Percentiles rank a stretch among this genome's conserved stretches.
These are phyloP conservation scores for Pempheris klunzingeri DNA, from an alignment of 2,797 vertebrate genomes.

Conservation along the genomic window DNA sequence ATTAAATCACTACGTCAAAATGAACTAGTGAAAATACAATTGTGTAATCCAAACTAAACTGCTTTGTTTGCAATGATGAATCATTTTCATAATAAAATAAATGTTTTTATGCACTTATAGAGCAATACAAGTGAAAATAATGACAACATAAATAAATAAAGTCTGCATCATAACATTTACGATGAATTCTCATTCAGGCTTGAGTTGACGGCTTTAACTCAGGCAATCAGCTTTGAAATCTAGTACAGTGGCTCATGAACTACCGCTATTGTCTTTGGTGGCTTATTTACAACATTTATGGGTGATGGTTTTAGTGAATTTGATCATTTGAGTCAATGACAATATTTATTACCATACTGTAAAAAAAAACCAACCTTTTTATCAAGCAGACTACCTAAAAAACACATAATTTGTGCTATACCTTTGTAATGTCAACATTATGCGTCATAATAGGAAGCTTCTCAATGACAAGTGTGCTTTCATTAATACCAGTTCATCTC, in stretches of 20 bases:
- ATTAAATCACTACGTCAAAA: not conserved
- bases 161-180: not conserved
- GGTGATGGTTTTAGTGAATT: not conserved
- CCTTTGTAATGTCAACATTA: not conserved
- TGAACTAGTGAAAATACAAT: not conserved
- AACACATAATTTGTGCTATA: not conserved
- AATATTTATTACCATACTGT: not conserved
- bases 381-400: not conserved
- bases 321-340: not conserved
- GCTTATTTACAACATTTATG: not conserved
- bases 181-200: not conserved
- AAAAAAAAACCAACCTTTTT: not conserved
- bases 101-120: not conserved
- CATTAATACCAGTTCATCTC: not conserved
- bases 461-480: not conserved
- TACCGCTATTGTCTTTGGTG: not conserved
- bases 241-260: not conserved
- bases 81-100: not conserved
- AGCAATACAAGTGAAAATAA: constrained; percentile 7
- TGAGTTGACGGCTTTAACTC: not conserved
- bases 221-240: constrained; percentile 1
- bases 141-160: not conserved
- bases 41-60: not conserved
- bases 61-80: not conserved
- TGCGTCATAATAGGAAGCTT: not conserved